Base-by-base conservation (phyloP, 2,888 invertebrate genomes). In the Sycophila texana region DNA sequence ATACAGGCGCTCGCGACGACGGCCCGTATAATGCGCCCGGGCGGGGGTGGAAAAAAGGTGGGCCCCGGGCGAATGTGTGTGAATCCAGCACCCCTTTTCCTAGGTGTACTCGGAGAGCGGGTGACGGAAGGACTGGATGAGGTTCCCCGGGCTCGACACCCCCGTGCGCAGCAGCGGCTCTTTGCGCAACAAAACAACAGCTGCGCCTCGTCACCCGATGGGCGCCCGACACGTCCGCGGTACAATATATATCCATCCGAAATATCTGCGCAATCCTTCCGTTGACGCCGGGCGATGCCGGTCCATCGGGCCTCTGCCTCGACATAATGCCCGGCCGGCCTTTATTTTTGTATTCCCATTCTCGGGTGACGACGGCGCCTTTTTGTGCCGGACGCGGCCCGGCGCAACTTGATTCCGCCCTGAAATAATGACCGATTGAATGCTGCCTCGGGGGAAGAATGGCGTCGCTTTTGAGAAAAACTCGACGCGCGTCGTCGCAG, bases 121-220 rank as follows among this genome's bases (percentile, higher is more conserved):
- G 74, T 72, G 79, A 83, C 83, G 83, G 80, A 83, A 76, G 84
- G 63, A n/a, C 63, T 85, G 84, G 84, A 87, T 84, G 85, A 83
- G 85, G 85, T 85, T 80, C 79, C 26, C 2, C 65, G 51, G 18
- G 58, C 22, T 4, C 67, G 80, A 85, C 87, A 85, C 86, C 86
- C 88, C 85, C 87, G 82, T 22, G 76, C n/a, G n/a, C n/a, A 49
- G 65, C 39, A 18, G 39, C 26, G 84, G 84, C 82, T 85, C 82
- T 85, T 89, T 89, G 87, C 89, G 88, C 87, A 86, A 86, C 89
- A 89, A 88, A 89, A 89, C 89, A 90, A 89, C 90, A 89, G 89
- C 90, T 89, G 90, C 87, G 84, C 79, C 83, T 63, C 63, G 47
- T 63, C 63, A 47, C 47, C n/a, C 22, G 22, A 22, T 12, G 57